phyloP scores from a whole-genome alignment of 2,797 vertebrate genomes.

The Synaphobranchus kaupii region DNA sequence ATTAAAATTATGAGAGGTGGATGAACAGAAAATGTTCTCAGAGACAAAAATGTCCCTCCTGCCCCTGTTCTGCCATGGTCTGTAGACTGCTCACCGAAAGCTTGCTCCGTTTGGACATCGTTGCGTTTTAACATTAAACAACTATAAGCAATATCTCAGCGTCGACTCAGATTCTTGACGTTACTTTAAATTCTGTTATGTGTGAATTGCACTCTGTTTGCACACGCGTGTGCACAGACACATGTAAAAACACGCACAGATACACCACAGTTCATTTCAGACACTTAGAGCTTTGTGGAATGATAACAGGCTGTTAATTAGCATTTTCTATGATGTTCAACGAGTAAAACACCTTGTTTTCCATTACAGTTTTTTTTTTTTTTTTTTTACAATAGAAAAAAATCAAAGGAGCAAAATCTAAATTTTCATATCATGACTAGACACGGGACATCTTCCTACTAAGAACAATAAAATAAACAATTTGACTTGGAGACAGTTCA shows the following conservation, averaged over 20 bases:
- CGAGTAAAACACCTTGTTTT: conserved; percentile 21
- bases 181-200: conserved; percentile 8
- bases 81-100: background rate
- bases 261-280: conserved; percentile 10
- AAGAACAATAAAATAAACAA: conserved; percentile 15
- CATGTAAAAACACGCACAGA: conserved; percentile 15
- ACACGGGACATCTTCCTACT: conserved; percentile 10
- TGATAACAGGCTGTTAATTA: background rate
- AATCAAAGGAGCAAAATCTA: conserved; percentile 8
- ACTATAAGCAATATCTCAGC: conserved; percentile 2
- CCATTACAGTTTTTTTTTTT: background rate
- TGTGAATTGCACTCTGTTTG: background rate
- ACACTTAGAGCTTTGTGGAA: background rate
- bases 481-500: background rate
- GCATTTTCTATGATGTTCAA: conserved; percentile 17
- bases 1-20: background rate
- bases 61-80: background rate
- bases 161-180: background rate
- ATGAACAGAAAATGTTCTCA: background rate
- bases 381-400: conserved; percentile 11
- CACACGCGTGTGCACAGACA: background rate
- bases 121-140: conserved; percentile 5
- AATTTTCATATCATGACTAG: conserved; percentile 1
- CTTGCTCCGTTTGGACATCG: background rate
- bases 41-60: background rate